These are phyloP conservation scores for Paradoxurus hermaphroditus DNA, from an alignment of 2,113 vertebrate species.

Conservation along the genomic window DNA sequence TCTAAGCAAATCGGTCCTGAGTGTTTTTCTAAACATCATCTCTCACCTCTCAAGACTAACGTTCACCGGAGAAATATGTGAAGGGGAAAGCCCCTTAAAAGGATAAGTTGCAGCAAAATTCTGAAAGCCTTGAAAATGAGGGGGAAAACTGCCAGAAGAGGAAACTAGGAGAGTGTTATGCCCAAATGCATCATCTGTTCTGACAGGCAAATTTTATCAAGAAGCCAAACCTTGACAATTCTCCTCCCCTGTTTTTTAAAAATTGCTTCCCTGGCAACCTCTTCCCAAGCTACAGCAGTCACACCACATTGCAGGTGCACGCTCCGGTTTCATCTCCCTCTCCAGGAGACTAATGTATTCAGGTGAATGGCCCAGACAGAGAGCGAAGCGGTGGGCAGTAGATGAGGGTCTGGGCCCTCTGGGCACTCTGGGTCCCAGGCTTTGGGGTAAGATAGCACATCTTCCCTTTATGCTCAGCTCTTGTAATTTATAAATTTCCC, in stretches of 20 bases:
- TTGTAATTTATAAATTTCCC: not conserved
- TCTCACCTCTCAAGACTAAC: not conserved
- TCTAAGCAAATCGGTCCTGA: not conserved
- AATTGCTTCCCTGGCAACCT: conserved; percentile 20
- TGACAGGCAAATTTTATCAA: conserved; percentile 65
- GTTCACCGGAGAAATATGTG: not conserved
- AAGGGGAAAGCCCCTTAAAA: conserved; percentile 17
- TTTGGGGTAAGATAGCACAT: not conserved
- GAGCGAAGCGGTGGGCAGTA: rapidly evolving
- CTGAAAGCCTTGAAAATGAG: conserved; percentile 11
- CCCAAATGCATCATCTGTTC: conserved; percentile 54
- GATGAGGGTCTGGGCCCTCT: rapidly evolving
- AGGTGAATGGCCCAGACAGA: not conserved
- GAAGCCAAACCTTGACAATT: conserved; percentile 47
- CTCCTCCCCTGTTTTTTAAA: not conserved
- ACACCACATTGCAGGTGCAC: not conserved
- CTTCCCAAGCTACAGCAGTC: not conserved
- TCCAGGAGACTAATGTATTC: not conserved
- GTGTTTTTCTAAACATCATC: not conserved
- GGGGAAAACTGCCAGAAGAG: not conserved
- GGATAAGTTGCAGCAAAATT: conserved; percentile 31
- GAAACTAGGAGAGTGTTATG: not conserved
- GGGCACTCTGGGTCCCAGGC: not conserved
- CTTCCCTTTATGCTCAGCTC: not conserved
- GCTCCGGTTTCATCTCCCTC: not conserved